Evolutionary conservation across 2,888 invertebrate genomes (phyloP), one percentile per base, ranked within the genome.

Genomic region (Marronus borbonicus): DNA sequence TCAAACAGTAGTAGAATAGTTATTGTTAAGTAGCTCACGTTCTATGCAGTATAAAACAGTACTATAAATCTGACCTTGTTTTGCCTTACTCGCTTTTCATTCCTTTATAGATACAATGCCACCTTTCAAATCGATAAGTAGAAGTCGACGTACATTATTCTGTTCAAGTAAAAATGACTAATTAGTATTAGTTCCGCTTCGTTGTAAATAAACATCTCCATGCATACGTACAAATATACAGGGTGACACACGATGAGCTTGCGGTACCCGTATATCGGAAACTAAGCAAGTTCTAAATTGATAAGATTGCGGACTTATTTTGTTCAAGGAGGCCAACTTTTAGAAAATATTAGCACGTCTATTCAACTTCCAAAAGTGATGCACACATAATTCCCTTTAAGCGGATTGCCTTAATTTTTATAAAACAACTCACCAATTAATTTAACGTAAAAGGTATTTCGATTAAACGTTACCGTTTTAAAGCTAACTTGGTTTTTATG

Each of bases 11-110:
- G 17, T 36, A 64, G 36, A 64, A 5, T 10, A 60, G n/a, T 36
- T 31, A 64, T 64, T 64, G 64, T 64, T 64, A 64, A 12, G n/a
- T 36, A 36, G 12, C 64, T 64, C 64, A 64, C 64, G 64, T 64
- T 64, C 39, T 64, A 7, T 36, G 12, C 39, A 64, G 10, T 28
- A 64, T 28, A 64, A 64, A 64, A 17, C 28, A 31, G 14, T 31
- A 64, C 10, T 36, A 7, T 14, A 36, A 36, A 36, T 36, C 14
- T 36, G 39, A 64, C 64, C 64, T 64, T 64, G 36, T 64, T 64
- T 64, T 36, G 31, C 64, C 36, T 64, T 64, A 55, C 10, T 55
- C 20, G 55, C 55, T 55, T 55, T 55, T 55, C 55, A 20, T 55
- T 55, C 7, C 55, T 20, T 55, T 55, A 55, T 55, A 55, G 20